Evolutionary conservation across 2,888 invertebrate species (phyloP).

Genomic region (Calephelis perditalis): DNA sequence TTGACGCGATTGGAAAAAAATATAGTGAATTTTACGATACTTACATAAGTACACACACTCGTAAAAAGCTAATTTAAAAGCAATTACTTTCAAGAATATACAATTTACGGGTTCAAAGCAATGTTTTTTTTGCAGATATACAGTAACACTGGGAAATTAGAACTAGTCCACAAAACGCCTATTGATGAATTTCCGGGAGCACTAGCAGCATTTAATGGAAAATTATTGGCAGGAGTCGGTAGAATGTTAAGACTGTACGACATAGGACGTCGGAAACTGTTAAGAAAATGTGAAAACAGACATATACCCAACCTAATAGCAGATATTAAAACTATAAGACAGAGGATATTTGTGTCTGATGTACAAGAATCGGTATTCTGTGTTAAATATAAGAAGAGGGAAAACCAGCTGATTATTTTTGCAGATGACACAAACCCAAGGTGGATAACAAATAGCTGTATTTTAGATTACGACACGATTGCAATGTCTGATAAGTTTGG

Average conservation of each 20-base stretch:
- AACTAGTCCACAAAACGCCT: conserved; percentile 95
- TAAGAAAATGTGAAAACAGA: conserved; percentile 98
- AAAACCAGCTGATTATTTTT: conserved; percentile 98
- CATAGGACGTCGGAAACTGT: conserved; percentile 92
- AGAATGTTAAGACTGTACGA: conserved; percentile 95
- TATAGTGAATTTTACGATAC: too few relatives aligned
- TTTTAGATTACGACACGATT: conserved; percentile 97
- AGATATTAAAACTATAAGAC: conserved; percentile 95
- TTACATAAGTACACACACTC: too few relatives aligned
- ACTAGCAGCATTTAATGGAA: conserved; percentile 93
- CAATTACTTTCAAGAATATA: not conserved
- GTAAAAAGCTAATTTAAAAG: not conserved
- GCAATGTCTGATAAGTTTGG: conserved; percentile 99
- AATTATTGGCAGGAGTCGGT: conserved; percentile 95
- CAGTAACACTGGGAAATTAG: conserved; percentile 87
- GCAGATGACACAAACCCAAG: conserved; percentile 98
- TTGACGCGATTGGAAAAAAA: too few relatives aligned
- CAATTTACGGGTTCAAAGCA: too few relatives aligned
- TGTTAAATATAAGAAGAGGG: conserved; percentile 94
- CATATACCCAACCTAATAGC: conserved; percentile 97
- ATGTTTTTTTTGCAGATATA: conserved; percentile 67
- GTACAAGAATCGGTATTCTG: conserved; percentile 98
- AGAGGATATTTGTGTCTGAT: conserved; percentile 96
- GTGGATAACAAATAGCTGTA: conserved; percentile 95
- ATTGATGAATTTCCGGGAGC: conserved; percentile 95